phyloP scores from a whole-genome alignment of 30 jellyfish, hydroid and myxozoan genomes.

The Hydractinia echinata region DNA sequence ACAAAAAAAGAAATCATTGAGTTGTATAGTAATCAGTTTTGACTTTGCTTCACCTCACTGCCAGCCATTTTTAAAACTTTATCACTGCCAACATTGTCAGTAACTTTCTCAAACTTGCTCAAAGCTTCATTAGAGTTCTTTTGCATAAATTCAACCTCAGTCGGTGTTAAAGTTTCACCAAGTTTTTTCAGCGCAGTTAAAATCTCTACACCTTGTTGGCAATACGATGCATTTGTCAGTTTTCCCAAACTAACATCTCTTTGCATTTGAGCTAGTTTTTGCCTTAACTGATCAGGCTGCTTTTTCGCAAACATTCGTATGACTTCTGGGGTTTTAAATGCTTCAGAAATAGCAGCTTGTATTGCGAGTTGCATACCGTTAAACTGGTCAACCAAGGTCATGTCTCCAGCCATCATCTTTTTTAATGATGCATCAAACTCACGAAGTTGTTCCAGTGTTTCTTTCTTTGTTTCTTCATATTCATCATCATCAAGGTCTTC shows the following conservation, averaged over 20 bases:
- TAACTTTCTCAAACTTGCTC: constrained; percentile 66
- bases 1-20: no score
- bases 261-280: constrained; percentile 67
- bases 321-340: constrained; percentile 92
- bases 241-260: constrained; percentile 70
- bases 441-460: constrained; percentile 78
- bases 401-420: constrained; percentile 79
- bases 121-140: constrained; percentile 64
- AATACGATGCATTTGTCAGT: constrained; percentile 50
- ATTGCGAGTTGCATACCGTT: constrained; percentile 90
- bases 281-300: constrained; percentile 92
- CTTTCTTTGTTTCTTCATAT: constrained; percentile 87
- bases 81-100: constrained; percentile 33
- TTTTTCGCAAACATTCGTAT: constrained; percentile 78
- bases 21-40: background rate
- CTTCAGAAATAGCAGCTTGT: constrained; percentile 95
- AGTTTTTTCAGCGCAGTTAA: constrained; percentile 74
- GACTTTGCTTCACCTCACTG: constrained; percentile 22
- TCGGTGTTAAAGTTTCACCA: constrained; percentile 71
- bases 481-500: constrained; percentile 91
- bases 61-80: constrained; percentile 22
- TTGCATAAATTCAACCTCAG: constrained; percentile 66
- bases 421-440: constrained; percentile 76
- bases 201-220: constrained; percentile 88
- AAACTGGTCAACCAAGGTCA: constrained; percentile 79